Percentiles rank a stretch among this genome's conserved stretches.
These are phyloP conservation scores for Rattus rattus DNA, from an alignment of 2,113 vertebrate species.

Conservation along the genomic window DNA sequence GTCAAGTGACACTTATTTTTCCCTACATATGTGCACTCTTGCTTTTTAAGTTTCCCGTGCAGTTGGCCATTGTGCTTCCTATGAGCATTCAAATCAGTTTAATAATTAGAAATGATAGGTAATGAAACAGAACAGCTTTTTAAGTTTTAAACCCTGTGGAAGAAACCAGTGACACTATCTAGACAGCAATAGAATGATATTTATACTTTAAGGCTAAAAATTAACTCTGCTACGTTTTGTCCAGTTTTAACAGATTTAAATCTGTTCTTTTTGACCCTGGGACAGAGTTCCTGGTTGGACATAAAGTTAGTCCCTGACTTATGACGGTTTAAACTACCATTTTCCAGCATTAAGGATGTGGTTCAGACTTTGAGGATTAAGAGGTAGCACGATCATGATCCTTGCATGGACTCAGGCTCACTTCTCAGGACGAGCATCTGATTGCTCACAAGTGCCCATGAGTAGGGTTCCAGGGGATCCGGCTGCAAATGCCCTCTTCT, in stretches of 20 bases:
- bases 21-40: background rate
- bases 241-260: constrained; percentile 3
- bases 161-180: background rate
- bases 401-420: background rate
- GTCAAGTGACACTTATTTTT: background rate
- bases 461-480: background rate
- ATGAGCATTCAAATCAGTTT: background rate
- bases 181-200: background rate
- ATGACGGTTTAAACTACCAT: background rate
- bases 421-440: background rate
- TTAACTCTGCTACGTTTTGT: background rate
- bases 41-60: background rate
- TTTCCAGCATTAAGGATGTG: background rate
- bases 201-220: background rate
- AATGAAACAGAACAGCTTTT: background rate
- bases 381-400: background rate
- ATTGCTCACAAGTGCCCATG: background rate
- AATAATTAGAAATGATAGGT: background rate
- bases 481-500: background rate
- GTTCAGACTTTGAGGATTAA: background rate
- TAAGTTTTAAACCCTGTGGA: background rate
- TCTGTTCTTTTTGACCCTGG: background rate
- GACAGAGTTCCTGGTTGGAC: background rate
- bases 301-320: background rate
- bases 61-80: background rate